phyloP scores from a whole-genome alignment of 2,797 vertebrate genomes.

The Hyperoplus immaculatus region DNA sequence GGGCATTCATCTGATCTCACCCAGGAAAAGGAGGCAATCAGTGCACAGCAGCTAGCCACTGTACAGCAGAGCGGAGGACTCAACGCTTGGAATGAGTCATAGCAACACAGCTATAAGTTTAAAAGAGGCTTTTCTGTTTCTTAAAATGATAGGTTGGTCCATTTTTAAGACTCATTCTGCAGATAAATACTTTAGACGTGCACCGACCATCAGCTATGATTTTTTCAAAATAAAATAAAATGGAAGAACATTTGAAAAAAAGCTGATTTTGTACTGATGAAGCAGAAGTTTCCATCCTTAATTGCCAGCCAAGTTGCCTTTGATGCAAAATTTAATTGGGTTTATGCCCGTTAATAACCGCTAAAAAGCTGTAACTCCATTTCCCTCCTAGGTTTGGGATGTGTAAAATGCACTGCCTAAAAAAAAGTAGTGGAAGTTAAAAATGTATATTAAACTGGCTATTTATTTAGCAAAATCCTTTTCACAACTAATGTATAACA shows the following conservation, averaged over 20 bases:
- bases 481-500: not conserved
- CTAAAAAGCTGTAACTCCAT: not conserved
- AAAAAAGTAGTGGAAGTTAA: not conserved
- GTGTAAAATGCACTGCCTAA: no score
- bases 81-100: conserved; percentile 1
- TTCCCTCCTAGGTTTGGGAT: not conserved
- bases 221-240: conserved; percentile 11
- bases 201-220: not conserved
- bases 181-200: not conserved
- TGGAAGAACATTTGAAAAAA: not conserved
- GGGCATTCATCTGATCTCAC: conserved; percentile 77
- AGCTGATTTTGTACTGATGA: not conserved
- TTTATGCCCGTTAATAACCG: not conserved
- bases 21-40: conserved; percentile 72
- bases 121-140: conserved; percentile 3
- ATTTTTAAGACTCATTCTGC: not conserved
- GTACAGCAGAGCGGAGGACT: conserved; percentile 29
- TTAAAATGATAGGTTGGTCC: not conserved
- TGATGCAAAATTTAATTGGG: not conserved
- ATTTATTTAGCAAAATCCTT: not conserved
- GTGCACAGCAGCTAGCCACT: conserved; percentile 45
- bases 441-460: not conserved
- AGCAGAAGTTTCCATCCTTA: not conserved
- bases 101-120: not conserved
- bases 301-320: not conserved